Conservation (phyloP, 2,113 vertebrate genomes). For the Pithys albifrons region DNA sequence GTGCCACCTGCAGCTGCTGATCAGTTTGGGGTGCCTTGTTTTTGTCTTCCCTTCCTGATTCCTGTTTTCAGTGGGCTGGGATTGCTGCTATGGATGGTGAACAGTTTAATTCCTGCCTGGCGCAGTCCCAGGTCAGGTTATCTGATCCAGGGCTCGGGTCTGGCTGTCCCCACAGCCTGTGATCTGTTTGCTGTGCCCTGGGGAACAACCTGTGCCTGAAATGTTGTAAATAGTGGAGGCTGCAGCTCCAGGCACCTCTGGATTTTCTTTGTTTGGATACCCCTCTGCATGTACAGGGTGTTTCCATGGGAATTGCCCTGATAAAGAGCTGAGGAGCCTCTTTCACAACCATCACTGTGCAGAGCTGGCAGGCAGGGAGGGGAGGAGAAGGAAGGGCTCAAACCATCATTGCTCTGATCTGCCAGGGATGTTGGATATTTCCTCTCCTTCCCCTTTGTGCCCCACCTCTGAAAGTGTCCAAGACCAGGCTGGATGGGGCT, state of each 20-base stretch:
- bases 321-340: not conserved
- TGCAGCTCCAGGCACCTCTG: not conserved
- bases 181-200: not conserved
- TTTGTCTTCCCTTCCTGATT: not conserved
- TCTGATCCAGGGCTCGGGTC: not conserved
- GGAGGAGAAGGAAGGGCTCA: not conserved
- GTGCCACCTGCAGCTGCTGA: not conserved
- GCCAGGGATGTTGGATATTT: not conserved
- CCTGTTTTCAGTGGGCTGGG: rapidly evolving
- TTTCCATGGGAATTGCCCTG: not conserved
- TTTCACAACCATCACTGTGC: rapidly evolving
- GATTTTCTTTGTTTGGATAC: not conserved
- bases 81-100: rapidly evolving
- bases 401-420: not conserved
- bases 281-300: not conserved
- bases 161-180: not conserved
- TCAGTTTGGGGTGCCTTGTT: not conserved
- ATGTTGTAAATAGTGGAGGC: not conserved
- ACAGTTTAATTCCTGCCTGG: not conserved
- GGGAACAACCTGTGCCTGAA: not conserved
- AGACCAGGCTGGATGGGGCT: not conserved
- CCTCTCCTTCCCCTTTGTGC: not conserved
- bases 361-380: not conserved
- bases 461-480: not conserved
- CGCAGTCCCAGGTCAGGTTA: rapidly evolving